A percentile compares a stretch with the other conserved stretches of the same genome.
phyloP scores from a whole-genome alignment of 2,113 vertebrate species.

The Nematolebias whitei region DNA sequence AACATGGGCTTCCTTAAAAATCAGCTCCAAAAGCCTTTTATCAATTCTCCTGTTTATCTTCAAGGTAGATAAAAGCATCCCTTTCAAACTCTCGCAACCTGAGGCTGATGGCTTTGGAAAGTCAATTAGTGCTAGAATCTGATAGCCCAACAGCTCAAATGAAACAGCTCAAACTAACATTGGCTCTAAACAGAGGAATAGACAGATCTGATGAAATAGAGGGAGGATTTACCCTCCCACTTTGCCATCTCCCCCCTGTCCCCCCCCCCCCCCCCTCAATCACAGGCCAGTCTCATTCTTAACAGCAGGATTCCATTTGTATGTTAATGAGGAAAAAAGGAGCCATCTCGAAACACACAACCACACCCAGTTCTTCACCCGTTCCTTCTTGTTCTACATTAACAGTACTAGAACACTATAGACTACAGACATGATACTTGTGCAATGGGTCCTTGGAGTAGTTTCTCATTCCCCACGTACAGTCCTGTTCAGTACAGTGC shows the following conservation, averaged over 20 bases:
- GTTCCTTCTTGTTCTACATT: constrained; percentile 12
- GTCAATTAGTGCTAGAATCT: constrained; percentile 76
- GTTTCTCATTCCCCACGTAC: neutral
- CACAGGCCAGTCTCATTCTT: constrained; percentile 74
- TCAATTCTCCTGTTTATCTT: constrained; percentile 58
- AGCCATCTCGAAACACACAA: constrained; percentile 61
- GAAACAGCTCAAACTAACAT: constrained; percentile 65
- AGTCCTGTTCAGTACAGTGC: neutral
- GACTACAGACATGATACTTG: constrained; percentile 27
- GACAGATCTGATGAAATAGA: constrained; percentile 75
- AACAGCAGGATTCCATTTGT: constrained; percentile 82
- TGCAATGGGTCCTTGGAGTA: neutral
- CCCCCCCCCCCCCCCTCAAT: constrained; percentile 63
- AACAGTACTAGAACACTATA: constrained; percentile 13
- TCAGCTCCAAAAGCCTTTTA: constrained; percentile 29
- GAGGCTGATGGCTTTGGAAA: constrained; percentile 70
- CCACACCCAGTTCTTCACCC: constrained; percentile 23
- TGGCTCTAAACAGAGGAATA: constrained; percentile 69
- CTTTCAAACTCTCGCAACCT: constrained; percentile 64
- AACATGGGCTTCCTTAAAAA: constrained; percentile 18
- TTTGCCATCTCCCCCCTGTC: constrained; percentile 32
- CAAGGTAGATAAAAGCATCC: constrained; percentile 63
- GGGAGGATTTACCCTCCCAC: constrained; percentile 62
- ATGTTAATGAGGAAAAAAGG: constrained; percentile 79
- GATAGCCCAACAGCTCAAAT: constrained; percentile 73